Conservation (phyloP, 2,113 vertebrate genomes). For the Dicrurus megarhynchus region DNA sequence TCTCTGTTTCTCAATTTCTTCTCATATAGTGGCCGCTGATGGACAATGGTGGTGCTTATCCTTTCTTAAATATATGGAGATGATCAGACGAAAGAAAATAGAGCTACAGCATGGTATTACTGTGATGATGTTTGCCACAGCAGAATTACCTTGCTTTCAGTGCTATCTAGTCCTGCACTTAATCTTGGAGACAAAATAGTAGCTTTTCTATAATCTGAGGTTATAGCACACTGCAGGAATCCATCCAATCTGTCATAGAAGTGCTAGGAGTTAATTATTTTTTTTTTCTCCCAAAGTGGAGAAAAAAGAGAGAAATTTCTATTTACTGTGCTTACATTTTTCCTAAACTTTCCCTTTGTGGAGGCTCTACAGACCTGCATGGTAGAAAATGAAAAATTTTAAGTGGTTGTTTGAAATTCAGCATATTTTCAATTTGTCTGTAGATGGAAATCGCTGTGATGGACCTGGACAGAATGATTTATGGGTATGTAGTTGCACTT, state of each 20-base stretch:
- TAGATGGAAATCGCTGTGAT: neutral
- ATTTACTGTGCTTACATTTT: neutral
- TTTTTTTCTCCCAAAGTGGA: rapidly evolving
- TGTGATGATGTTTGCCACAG: neutral
- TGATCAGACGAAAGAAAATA: neutral
- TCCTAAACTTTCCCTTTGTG: neutral
- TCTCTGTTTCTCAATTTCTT: neutral
- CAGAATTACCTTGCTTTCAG: neutral
- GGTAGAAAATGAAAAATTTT: neutral
- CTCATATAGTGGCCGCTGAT: neutral
- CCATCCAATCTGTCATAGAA: neutral
- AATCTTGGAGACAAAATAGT: neutral
- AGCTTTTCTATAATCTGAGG: neutral
- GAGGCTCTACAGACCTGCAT: neutral
- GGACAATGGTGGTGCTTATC: neutral
- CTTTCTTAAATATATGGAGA: neutral
- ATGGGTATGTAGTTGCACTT: neutral
- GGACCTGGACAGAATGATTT: neutral
- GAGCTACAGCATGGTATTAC: neutral
- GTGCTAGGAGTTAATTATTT: neutral
- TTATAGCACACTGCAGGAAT: neutral
- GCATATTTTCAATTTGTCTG: neutral
- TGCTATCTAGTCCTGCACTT: neutral
- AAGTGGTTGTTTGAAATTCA: neutral
- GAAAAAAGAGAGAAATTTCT: neutral